Evolutionary conservation across 2,888 invertebrate genomes (phyloP), one percentile per base, ranked within the genome.

Genomic region (Exephanes ischioxanthus): DNA sequence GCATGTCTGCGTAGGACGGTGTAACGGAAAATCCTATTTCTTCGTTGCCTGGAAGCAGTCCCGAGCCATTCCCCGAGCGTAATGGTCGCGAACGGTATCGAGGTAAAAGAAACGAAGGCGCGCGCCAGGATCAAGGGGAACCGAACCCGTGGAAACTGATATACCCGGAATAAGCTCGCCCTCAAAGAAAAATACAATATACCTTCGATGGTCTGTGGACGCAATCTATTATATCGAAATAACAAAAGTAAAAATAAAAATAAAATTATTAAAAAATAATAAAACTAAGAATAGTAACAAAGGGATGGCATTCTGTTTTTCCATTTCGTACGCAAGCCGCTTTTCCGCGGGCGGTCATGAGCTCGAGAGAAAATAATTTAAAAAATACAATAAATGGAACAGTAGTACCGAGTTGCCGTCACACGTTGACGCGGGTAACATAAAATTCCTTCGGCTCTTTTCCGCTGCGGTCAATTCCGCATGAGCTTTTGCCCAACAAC

Each of bases 11-110:
- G 33, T 33, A 14, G 63, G 33, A 58, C 26, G 16, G 6, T 61
- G 6, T 22, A 73, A 55, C 58, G 58, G 45, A 58, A 61, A 73
- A 73, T 48, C 22, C 37, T 61, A 73, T 73, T 55, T 55, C 22
- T 55, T 53, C 55, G 53, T 53, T 55, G 33, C 53, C 53, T 33
- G 37, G 53, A 19, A 73, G 61, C 73, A 61, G 30, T 58, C 51
- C 22, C 45, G 73, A 22, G 16, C 6, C n/a, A 26, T 58, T 58
- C 22, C 26, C 4, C 26, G 61, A 72, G 2, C n/a, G 58, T 41
- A 58, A 73, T 73, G 26, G 58, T 51, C 16, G 48, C 68, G 58
- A 14, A 26, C 26, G 58, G 16, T 37, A 61, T 58, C 6, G 16
- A 58, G 22, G 58, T 26, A 73, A 61, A 45, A 61, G 58, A 45